phyloP scores from a whole-genome alignment of 2,113 vertebrate genomes.

The Petaurus breviceps region DNA sequence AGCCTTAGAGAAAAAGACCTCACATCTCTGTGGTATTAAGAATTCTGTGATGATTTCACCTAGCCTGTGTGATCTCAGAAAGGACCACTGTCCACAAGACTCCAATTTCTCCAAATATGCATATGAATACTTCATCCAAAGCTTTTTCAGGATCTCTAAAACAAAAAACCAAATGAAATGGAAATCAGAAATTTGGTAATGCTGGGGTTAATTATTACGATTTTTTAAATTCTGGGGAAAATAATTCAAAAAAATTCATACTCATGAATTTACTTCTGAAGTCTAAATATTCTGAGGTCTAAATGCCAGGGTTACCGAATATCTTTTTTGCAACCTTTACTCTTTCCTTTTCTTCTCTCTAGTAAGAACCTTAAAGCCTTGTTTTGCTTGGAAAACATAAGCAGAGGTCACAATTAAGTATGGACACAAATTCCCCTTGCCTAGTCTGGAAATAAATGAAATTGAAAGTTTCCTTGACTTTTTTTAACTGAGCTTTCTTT shows the following conservation, averaged over 20 bases:
- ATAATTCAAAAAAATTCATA: not conserved
- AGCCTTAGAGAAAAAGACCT: not conserved
- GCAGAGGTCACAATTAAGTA: constrained; percentile 49
- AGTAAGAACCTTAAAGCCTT: not conserved
- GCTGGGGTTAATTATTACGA: not conserved
- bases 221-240: not conserved
- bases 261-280: constrained; percentile 9
- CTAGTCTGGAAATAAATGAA: constrained; percentile 35
- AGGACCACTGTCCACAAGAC: not conserved
- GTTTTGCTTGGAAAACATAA: constrained; percentile 41
- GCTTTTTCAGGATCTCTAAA: constrained; percentile 13
- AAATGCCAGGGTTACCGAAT: not conserved
- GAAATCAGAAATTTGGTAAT: not conserved
- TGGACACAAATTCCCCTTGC: constrained; percentile 21
- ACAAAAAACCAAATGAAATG: not conserved
- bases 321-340: not conserved
- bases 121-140: not conserved
- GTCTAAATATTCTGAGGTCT: not conserved
- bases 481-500: constrained; percentile 47
- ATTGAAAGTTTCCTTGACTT: not conserved
- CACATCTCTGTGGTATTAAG: not conserved
- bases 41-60: not conserved
- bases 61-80: not conserved
- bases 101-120: constrained; percentile 1
- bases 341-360: not conserved